phyloP scores from a whole-genome alignment of 2,797 vertebrate genomes.

The Anas acuta region DNA sequence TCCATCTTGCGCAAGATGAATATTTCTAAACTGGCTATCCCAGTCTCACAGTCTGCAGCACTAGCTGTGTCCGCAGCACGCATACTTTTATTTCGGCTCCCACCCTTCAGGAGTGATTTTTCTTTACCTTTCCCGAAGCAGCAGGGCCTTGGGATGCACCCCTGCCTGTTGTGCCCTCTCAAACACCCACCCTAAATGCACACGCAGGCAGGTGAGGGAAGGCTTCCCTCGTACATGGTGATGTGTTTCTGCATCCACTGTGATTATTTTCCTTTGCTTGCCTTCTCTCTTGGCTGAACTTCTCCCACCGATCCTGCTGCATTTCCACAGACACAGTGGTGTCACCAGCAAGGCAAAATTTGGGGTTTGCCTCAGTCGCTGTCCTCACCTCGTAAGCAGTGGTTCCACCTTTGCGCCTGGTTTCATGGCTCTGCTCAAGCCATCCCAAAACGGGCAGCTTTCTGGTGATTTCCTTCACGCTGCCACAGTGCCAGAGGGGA shows the following conservation, averaged over 20 bases:
- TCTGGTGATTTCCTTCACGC: not conserved
- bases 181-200: not conserved
- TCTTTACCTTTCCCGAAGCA: conserved; percentile 28
- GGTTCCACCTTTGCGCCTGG: not conserved
- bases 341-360: not conserved
- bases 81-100: conserved; percentile 66
- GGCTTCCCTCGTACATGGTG: not conserved
- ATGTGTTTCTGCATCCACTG: not conserved
- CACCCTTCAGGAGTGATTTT: conserved; percentile 40
- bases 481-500: not conserved
- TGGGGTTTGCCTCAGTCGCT: not conserved
- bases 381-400: not conserved
- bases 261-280: not conserved
- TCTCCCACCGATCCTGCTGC: not conserved
- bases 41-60: conserved; percentile 57
- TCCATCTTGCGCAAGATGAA: conserved; percentile 56
- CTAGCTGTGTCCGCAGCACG: conserved; percentile 62
- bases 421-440: not conserved
- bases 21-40: conserved; percentile 68
- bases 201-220: not conserved
- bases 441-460: not conserved
- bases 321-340: not conserved
- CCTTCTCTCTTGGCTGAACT: not conserved
- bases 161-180: not conserved
- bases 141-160: not conserved